Conservation (phyloP, 2,797 vertebrate genomes). For the Chrosomus eos region DNA sequence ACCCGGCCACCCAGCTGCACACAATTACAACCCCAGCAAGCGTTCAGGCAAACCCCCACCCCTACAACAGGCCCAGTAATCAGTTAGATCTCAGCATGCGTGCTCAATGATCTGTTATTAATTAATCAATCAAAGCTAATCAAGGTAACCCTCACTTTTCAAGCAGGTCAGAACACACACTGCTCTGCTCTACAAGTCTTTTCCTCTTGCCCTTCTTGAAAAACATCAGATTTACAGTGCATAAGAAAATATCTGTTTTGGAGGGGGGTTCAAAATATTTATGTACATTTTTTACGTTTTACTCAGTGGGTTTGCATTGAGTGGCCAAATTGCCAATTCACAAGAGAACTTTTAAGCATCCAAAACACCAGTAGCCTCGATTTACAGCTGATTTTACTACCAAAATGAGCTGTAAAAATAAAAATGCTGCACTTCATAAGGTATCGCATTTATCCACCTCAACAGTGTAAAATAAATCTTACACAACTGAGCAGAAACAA, state of each 20-base stretch:
- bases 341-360: constrained; percentile 12
- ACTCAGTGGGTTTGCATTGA: background rate
- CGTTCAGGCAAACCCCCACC: constrained; percentile 55
- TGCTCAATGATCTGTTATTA: constrained; percentile 68
- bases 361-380: background rate
- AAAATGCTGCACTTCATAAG: background rate
- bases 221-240: constrained; percentile 26
- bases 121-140: constrained; percentile 70
- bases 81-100: constrained; percentile 65
- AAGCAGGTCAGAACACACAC: constrained; percentile 67
- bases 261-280: background rate
- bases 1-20: constrained; percentile 62
- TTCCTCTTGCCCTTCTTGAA: constrained; percentile 30
- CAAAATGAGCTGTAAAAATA: constrained; percentile 34
- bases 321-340: constrained; percentile 23
- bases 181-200: constrained; percentile 54
- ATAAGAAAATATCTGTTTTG: background rate
- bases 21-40: constrained; percentile 66
- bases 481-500: constrained; percentile 32
- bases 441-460: constrained; percentile 15
- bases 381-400: constrained; percentile 5
- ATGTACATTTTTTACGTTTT: background rate
- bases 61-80: constrained; percentile 57
- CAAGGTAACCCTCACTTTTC: constrained; percentile 66
- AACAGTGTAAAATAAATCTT: constrained; percentile 28